Base-by-base conservation (phyloP, 2,113 vertebrate genomes). In the Cryptotis parvus region DNA sequence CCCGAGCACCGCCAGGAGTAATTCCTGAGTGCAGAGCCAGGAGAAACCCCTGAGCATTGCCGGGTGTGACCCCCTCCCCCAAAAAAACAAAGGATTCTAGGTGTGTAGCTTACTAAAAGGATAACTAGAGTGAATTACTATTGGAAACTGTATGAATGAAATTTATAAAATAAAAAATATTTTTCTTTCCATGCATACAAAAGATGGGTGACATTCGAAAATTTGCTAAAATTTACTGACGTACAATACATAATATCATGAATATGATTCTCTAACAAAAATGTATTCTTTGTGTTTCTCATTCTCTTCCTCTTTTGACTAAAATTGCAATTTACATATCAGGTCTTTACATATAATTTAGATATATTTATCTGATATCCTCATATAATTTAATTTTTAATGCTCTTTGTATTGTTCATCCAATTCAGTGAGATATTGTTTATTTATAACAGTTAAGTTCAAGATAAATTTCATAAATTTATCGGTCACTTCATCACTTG, bases 401-500 rank as follows among this genome's bases (percentile, higher is more conserved):
- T 73, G 35, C 5, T 63, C 14, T 43, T 15, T 8, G 11, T 74
- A 70, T 80, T 63, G 87, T 8, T 74, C 55, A 89, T 77, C 29
- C 58, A 35, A 35, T 49, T 20, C 10, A 68, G 9, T 49, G 12
- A 16, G 29, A 52, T 29, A 58, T 8, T 63, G 16, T 49, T 33
- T 83, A 18, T 63, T 52, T 45, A 41, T n/a, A n/a, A 31, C 4
- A 18, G 61, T 52, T 37, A 39, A 52, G 63, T 83, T 93, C 78
- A 41, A 82, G 83, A 75, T 70, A 75, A 80, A 68, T 70, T 92
- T 52, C 11, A 7, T 52, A 52, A n/a, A n/a, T n/a, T n/a, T n/a
- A n/a, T n/a, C n/a, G n/a, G n/a, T n/a, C n/a, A n/a, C n/a, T n/a
- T n/a, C n/a, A n/a, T n/a, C n/a, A n/a, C n/a, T n/a, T n/a, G n/a